A percentile compares a stretch with the other conserved stretches of the same genome.
These are phyloP conservation scores for Arnoldichthys spilopterus DNA, from an alignment of 2,797 vertebrate genomes.

Conservation along the genomic window DNA sequence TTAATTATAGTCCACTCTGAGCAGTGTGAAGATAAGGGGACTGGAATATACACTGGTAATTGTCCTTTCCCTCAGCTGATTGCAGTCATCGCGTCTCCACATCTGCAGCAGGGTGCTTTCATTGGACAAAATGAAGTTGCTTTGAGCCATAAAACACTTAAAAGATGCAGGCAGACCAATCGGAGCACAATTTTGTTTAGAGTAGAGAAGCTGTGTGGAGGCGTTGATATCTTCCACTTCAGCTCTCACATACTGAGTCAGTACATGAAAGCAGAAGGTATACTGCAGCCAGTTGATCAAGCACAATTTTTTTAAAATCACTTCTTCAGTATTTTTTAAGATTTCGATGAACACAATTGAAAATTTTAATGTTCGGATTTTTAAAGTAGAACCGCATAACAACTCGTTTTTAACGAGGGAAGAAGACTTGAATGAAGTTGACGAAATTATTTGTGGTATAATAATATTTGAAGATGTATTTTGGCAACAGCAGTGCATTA, in stretches of 20 bases:
- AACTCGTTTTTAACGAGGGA: slow-evolving; percentile 4
- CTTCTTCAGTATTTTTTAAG: slow-evolving; percentile 12
- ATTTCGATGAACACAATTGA: too few relatives aligned
- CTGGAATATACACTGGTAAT: slow-evolving; percentile 43
- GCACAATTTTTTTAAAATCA: slow-evolving; percentile 32
- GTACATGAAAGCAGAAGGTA: slow-evolving; percentile 14
- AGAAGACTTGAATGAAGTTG: slow-evolving; percentile 18
- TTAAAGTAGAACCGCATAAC: background rate
- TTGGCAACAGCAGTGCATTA: slow-evolving; percentile 37
- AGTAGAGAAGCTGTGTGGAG: slow-evolving; percentile 4
- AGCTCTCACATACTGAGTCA: slow-evolving; percentile 28
- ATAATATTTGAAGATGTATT: slow-evolving; percentile 11
- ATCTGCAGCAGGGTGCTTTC: slow-evolving; percentile 23
- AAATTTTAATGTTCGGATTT: slow-evolving; percentile 18
- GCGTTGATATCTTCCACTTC: slow-evolving; percentile 7
- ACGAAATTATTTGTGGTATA: slow-evolving; percentile 8
- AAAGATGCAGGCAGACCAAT: slow-evolving; percentile 38
- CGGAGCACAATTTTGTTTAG: slow-evolving; percentile 6
- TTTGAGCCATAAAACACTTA: slow-evolving; percentile 3
- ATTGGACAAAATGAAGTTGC: slow-evolving; percentile 33
- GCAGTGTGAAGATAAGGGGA: slow-evolving; percentile 28
- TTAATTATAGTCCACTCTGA: slow-evolving; percentile 53
- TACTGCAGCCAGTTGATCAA: slow-evolving; percentile 35
- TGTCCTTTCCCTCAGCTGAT: slow-evolving; percentile 34
- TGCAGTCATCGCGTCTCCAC: slow-evolving; percentile 19